These are phyloP conservation scores for Ostrea denselamellosa DNA, from an alignment of 1,140 invertebrate species.

Conservation along the genomic window DNA sequence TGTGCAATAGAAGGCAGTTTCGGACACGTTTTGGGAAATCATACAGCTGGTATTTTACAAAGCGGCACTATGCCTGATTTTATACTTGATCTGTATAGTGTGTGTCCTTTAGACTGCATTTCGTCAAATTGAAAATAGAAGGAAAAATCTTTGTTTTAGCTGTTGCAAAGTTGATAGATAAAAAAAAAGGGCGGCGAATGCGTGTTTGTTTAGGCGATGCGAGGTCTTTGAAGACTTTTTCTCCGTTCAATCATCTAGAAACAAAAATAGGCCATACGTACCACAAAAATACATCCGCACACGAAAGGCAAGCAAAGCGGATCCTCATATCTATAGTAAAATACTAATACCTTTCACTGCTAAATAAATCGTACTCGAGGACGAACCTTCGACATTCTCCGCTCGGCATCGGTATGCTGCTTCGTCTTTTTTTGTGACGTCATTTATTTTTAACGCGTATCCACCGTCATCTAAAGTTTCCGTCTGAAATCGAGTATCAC, in stretches of 20 bases:
- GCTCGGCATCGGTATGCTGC: constrained; percentile 71
- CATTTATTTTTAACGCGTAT: constrained; percentile 57
- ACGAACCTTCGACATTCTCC: constrained; percentile 70
- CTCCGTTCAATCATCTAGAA: background rate
- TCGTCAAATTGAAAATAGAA: too few relatives aligned
- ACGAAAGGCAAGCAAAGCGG: constrained; percentile 33
- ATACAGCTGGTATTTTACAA: too few relatives aligned
- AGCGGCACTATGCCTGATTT: too few relatives aligned
- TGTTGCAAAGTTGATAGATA: too few relatives aligned
- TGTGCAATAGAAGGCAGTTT: too few relatives aligned
- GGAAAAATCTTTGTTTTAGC: too few relatives aligned
- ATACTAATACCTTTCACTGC: constrained; percentile 67
- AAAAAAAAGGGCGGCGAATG: too few relatives aligned
- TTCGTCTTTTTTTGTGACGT: constrained; percentile 69
- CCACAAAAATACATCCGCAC: constrained; percentile 26
- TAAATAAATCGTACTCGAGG: constrained; percentile 68
- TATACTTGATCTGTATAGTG: too few relatives aligned
- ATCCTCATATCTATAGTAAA: constrained; percentile 20
- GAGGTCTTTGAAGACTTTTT: too few relatives aligned
- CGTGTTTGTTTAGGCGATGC: too few relatives aligned
- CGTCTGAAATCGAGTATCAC: constrained; percentile 59
- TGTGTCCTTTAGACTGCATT: too few relatives aligned
- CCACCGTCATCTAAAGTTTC: constrained; percentile 55
- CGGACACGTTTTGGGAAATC: too few relatives aligned
- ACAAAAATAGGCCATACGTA: constrained; percentile 10